phyloP scores from a whole-genome alignment of 2,113 vertebrate species.

The Procavia capensis region DNA sequence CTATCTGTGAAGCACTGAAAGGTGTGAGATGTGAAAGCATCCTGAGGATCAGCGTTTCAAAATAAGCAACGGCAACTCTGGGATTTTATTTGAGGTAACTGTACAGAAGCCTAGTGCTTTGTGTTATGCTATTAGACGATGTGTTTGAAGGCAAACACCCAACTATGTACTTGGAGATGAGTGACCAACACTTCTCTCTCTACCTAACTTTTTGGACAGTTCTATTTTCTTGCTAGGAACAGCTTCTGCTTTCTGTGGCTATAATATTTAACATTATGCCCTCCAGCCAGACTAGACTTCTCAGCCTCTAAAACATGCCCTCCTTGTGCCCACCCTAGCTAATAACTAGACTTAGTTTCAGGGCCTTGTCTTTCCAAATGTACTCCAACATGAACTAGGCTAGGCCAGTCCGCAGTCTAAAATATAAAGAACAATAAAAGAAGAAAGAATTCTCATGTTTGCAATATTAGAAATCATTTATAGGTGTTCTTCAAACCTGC shows the following conservation, averaged over 20 bases:
- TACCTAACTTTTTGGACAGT: neutral
- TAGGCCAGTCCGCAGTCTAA: neutral
- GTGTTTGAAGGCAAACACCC: neutral
- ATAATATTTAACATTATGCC: neutral
- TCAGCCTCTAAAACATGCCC: neutral
- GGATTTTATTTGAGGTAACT: neutral
- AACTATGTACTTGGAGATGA: neutral
- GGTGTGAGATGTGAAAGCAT: neutral
- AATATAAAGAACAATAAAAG: neutral
- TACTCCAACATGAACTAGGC: neutral
- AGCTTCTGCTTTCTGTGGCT: neutral
- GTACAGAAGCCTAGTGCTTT: neutral
- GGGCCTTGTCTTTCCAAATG: neutral
- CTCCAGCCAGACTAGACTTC: neutral
- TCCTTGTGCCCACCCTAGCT: neutral
- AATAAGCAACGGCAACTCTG: neutral
- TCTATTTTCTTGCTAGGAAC: neutral
- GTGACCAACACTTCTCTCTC: neutral
- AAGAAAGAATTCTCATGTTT: neutral
- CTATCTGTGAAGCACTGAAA: neutral
- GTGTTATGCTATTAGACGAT: neutral
- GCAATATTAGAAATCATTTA: neutral
- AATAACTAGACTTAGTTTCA: neutral
- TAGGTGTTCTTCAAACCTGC: neutral
- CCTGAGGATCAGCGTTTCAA: neutral